Conservation (phyloP, 2,797 vertebrate genomes). For the Acrocephalus scirpaceus region DNA sequence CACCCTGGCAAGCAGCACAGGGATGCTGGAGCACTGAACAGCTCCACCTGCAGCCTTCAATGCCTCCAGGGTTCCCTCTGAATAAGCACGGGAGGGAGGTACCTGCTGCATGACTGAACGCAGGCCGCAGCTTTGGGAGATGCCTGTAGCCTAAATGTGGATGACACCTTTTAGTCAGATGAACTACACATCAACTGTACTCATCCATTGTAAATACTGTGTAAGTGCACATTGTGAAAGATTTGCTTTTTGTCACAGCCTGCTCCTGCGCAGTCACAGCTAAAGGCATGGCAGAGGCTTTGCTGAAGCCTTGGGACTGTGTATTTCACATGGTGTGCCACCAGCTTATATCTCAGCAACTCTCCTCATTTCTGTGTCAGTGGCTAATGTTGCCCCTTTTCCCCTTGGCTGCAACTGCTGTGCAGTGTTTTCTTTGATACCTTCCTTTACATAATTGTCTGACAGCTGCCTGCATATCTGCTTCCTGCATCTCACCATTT, state of each 20-base stretch:
- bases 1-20: neutral
- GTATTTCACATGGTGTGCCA: neutral
- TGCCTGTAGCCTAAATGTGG: conserved; percentile 15
- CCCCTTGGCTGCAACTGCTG: neutral
- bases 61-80: neutral
- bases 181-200: neutral
- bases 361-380: neutral
- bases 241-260: neutral
- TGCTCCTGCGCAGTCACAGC: accelerated
- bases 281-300: neutral
- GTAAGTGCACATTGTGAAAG: neutral
- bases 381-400: neutral
- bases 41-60: neutral
- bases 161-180: neutral
- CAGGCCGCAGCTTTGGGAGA: neutral
- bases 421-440: neutral
- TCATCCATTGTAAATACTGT: neutral
- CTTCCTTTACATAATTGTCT: neutral
- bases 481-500: neutral
- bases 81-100: neutral
- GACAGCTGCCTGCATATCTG: neutral
- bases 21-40: neutral
- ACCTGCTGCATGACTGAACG: neutral
- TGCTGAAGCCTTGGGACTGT: neutral
- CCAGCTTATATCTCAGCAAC: neutral